phyloP scores from a whole-genome alignment of 2,797 vertebrate genomes.

The Mastacembelus armatus region DNA sequence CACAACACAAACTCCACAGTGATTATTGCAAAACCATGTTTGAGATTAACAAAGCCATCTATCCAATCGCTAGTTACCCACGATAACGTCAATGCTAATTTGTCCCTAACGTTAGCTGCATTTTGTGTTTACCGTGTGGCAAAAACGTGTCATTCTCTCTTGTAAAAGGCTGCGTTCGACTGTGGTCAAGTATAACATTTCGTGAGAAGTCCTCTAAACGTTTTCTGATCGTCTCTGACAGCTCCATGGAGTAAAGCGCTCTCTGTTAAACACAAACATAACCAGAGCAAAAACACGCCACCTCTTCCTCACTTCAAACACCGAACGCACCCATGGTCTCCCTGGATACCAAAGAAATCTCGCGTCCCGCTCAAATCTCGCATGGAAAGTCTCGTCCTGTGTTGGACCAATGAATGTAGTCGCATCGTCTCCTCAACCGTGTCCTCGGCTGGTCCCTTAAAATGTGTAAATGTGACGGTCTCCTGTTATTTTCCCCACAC shows the following conservation, averaged over 20 bases:
- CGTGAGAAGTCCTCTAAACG: conserved; percentile 83
- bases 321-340: conserved; percentile 48
- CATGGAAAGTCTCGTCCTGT: not conserved
- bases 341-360: conserved; percentile 62
- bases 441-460: not conserved
- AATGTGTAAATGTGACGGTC: too few species aligned
- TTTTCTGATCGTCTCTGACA: conserved; percentile 78
- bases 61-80: not conserved
- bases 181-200: conserved; percentile 80
- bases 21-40: not conserved
- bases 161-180: conserved; percentile 33
- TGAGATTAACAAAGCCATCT: rapidly evolving
- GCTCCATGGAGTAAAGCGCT: conserved; percentile 70
- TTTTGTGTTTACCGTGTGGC: conserved; percentile 67
- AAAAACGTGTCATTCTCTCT: conserved; percentile 64
- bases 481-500: too few species aligned
- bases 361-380: conserved; percentile 40
- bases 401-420: too few species aligned
- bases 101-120: not conserved
- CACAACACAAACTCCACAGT: rapidly evolving
- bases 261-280: conserved; percentile 1
- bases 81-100: conserved; percentile 40
- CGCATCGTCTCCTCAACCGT: too few species aligned
- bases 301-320: not conserved
- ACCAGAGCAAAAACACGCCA: not conserved